Percentiles rank a stretch among this genome's conserved stretches.
Conservation (phyloP, 1,140 invertebrate species). For the Brachionus koreanus region DNA sequence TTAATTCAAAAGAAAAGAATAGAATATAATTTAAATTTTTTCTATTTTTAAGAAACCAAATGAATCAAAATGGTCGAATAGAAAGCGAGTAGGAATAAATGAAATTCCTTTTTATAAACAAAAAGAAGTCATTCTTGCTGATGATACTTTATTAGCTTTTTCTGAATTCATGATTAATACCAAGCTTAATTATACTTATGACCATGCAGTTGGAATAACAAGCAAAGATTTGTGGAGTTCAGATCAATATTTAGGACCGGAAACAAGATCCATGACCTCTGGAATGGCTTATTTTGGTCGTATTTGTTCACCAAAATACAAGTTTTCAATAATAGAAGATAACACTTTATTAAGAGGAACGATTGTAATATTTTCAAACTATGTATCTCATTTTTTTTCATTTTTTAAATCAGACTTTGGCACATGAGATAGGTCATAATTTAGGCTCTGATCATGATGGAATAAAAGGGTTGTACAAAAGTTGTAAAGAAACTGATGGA, state of each 20-base stretch:
- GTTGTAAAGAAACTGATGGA: neutral
- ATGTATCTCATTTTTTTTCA: neutral
- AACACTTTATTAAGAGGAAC: neutral
- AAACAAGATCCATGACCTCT: neutral
- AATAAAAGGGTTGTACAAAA: neutral
- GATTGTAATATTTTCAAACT: neutral
- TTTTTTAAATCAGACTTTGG: neutral
- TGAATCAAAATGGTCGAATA: neutral
- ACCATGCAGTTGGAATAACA: slow-evolving; percentile 20
- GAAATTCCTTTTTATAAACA: slow-evolving; percentile 24
- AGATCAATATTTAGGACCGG: neutral
- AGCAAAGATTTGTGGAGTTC: slow-evolving; percentile 18
- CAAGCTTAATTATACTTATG: slow-evolving; percentile 12
- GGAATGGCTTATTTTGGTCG: slow-evolving; percentile 10
- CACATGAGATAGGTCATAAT: slow-evolving; percentile 12
- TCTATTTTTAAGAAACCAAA: neutral
- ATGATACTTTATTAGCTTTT: neutral
- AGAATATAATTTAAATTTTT: neutral
- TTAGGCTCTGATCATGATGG: slow-evolving; percentile 21
- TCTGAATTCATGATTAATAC: neutral
- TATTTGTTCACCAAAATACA: neutral
- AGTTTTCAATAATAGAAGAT: slow-evolving; percentile 16
- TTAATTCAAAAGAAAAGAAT: neutral
- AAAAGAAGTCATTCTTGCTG: neutral
- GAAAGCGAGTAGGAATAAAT: slow-evolving; percentile 1